Percentiles rank a stretch among this genome's conserved stretches.
These are phyloP conservation scores for Scaptomyza caliginosa DNA, from an alignment of 2,888 invertebrate species.

Conservation along the genomic window DNA sequence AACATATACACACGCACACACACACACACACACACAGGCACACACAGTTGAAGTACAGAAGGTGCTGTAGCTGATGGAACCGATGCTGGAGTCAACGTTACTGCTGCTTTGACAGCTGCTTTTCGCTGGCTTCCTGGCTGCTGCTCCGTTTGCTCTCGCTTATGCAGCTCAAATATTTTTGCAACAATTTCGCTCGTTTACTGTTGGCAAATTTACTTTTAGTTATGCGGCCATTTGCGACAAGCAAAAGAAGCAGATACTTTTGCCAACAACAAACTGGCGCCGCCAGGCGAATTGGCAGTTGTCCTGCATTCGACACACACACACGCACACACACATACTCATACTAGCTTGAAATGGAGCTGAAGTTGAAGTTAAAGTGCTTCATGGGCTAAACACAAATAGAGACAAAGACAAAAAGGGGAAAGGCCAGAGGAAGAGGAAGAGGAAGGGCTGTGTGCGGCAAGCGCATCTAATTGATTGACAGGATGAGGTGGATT, in stretches of 20 bases:
- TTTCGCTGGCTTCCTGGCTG: conserved; percentile 9
- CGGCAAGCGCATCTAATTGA: conserved; percentile 62
- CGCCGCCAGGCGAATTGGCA: conserved; percentile 34
- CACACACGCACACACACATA: not conserved
- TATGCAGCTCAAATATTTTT: conserved; percentile 74
- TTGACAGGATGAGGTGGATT: conserved; percentile 53
- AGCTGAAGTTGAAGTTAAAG: not conserved
- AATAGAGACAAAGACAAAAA: not conserved
- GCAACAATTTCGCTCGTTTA: conserved; percentile 73
- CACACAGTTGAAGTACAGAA: conserved; percentile 1
- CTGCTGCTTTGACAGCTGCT: not conserved
- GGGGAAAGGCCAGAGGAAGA: not conserved
- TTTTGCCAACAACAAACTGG: conserved; percentile 14
- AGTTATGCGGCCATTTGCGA: conserved; percentile 70
- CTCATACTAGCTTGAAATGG: not conserved
- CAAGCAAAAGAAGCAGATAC: conserved; percentile 18
- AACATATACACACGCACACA: conserved; percentile 9
- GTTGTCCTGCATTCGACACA: conserved; percentile 14
- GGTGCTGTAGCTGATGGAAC: not conserved
- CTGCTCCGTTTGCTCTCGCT: conserved; percentile 27
- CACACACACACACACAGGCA: conserved; percentile 6
- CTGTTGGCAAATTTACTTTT: conserved; percentile 69
- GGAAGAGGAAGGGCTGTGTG: not conserved
- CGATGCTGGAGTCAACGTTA: not conserved
- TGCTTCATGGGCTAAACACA: not conserved